Evolutionary conservation across 2,888 invertebrate species (phyloP), one percentile per base, ranked within the genome.

Genomic region (Dolichopus griseipennis): DNA sequence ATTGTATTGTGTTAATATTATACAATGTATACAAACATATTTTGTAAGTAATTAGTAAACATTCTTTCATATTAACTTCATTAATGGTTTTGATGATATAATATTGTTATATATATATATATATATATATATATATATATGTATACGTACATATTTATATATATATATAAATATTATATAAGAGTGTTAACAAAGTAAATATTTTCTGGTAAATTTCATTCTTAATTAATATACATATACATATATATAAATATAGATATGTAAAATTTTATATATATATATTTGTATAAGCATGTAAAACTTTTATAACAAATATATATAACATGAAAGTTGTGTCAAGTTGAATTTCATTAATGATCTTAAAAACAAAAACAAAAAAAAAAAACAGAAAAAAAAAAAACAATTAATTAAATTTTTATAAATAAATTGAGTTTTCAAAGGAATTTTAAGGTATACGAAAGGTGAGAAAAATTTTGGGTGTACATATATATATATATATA

Each of bases 281-380:
- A 18, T 52, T 15, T 52, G 52, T 52, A 9, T 15, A 6, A 52
- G 18, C 15, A 12, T 52, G 18, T 52, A n/a, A 3, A 52, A 12
- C 9, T 12, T 37, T 12, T 15, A 15, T 43, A 52, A 52, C 52
- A 52, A 52, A 52, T 52, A 52, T 10, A 10, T 12, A 18, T 37
- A 10, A 52, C n/a, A 52, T 52, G 52, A 52, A 18, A 52, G 15
- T 18, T 52, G 52, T 52, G 52, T 52, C 52, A 52, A 52, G 18
- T 52, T 52, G 52, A 52, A 52, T 52, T 52, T 52, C 52, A 52
- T 52, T 52, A 52, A 52, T 52, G 52, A 52, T 52, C 52, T 52
- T 18, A 52, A 52, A 52, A 52, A n/a, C 6, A n/a, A 52, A 1
- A 52, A 7, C 8, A 41, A 41, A 27, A 27, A 18, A 52, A 37